Conservation (phyloP, 2,797 vertebrate species). For the Chaunax sp. region DNA sequence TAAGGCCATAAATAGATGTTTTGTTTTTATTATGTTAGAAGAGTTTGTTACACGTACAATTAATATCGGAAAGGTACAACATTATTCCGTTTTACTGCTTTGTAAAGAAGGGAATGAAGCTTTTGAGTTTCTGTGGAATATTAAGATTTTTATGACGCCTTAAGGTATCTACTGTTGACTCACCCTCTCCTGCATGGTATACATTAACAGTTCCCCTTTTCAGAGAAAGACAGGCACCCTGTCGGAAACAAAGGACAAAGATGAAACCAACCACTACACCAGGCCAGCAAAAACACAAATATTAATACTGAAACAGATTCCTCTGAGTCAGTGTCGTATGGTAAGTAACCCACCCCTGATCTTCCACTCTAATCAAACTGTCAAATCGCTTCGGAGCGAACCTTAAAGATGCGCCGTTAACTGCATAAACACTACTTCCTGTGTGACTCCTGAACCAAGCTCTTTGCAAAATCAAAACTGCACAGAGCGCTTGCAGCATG, state of each 20-base stretch:
- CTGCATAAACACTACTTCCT: conserved; percentile 55
- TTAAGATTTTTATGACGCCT: not conserved
- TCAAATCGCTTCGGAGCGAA: conserved; percentile 42
- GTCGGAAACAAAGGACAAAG: conserved; percentile 44
- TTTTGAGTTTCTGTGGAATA: not conserved
- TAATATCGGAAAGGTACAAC: not conserved
- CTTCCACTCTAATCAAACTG: conserved; percentile 50
- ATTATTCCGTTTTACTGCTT: not conserved
- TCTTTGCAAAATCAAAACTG: conserved; percentile 42
- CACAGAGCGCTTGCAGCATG: conserved; percentile 38
- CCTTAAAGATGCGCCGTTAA: conserved; percentile 12
- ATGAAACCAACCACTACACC: conserved; percentile 27
- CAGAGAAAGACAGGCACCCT: conserved; percentile 85
- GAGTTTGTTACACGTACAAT: not conserved
- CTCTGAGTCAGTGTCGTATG: conserved; percentile 18
- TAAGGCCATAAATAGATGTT: not conserved
- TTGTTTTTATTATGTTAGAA: not conserved
- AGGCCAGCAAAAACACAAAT: conserved; percentile 13
- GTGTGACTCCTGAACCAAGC: conserved; percentile 56
- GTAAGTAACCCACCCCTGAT: not conserved
- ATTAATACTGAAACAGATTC: not conserved
- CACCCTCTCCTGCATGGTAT: conserved; percentile 86
- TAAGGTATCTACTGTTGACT: conserved; percentile 53
- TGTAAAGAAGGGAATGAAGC: not conserved
- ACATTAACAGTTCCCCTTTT: conserved; percentile 84